phyloP scores from a whole-genome alignment of 2,888 invertebrate genomes.

The Chymomyza procnemis region DNA sequence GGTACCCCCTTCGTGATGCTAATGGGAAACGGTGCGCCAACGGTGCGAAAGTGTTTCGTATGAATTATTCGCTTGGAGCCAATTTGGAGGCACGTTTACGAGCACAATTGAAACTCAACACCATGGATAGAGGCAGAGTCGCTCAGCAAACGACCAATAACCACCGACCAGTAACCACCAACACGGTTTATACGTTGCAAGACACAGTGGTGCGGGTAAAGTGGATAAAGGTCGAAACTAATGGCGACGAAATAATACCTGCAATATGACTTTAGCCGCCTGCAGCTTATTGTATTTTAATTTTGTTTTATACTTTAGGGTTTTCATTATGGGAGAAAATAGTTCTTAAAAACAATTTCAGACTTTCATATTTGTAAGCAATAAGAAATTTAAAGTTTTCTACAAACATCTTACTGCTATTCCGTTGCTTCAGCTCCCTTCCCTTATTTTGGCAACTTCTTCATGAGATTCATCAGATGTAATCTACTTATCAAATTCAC shows the following conservation, averaged over 20 bases:
- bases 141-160: background rate
- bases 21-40: conserved; percentile 53
- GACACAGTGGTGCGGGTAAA: background rate
- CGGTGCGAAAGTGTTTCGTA: conserved; percentile 73
- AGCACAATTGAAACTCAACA: conserved; percentile 70
- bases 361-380: no score
- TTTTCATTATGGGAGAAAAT: no score
- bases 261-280: no score
- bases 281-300: no score
- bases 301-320: no score
- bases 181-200: background rate
- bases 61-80: conserved; percentile 70
- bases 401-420: no score
- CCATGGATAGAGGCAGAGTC: conserved; percentile 28
- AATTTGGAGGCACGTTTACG: conserved; percentile 72
- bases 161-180: conserved; percentile 1
- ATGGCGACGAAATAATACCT: background rate
- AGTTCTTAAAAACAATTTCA: no score
- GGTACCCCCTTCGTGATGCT: conserved; percentile 42
- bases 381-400: no score
- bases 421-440: no score
- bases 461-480: no score
- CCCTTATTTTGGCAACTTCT: no score
- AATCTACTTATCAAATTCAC: no score
- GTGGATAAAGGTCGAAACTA: background rate